phyloP scores from a whole-genome alignment of 2,797 vertebrate species.

The Sebastes jordani region DNA sequence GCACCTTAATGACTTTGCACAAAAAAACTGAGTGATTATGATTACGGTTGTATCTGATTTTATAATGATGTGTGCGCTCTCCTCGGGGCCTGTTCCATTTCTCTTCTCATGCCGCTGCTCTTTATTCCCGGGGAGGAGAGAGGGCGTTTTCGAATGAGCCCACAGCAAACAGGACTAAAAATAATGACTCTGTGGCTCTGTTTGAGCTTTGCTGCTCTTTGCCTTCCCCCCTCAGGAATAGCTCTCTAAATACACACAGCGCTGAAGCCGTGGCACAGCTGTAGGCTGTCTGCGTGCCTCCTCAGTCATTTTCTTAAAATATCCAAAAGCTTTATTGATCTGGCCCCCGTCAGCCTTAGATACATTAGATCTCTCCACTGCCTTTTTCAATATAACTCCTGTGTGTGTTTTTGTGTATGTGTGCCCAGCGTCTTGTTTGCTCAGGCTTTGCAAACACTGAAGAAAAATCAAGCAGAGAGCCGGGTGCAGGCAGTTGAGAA shows the following conservation, averaged over 20 bases:
- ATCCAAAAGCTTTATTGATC: slow-evolving; percentile 79
- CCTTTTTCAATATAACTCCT: slow-evolving; percentile 27
- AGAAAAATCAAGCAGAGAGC: slow-evolving; percentile 33
- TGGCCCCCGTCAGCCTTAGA: slow-evolving; percentile 58
- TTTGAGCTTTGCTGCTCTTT: slow-evolving; percentile 82
- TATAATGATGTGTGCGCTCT: slow-evolving; percentile 58
- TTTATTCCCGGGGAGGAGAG: slow-evolving; percentile 65
- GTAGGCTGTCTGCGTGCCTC: slow-evolving; percentile 68
- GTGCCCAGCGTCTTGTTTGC: slow-evolving; percentile 25
- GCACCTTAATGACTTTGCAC: slow-evolving; percentile 25
- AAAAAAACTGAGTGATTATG: slow-evolving; percentile 49
- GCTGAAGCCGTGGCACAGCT: slow-evolving; percentile 47
- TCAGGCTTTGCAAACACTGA: background rate
- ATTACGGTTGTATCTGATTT: slow-evolving; percentile 61
- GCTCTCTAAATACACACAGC: slow-evolving; percentile 76
- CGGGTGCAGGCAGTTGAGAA: slow-evolving; percentile 25
- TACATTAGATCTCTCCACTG: slow-evolving; percentile 50
- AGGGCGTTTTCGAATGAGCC: slow-evolving; percentile 71
- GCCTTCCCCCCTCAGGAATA: slow-evolving; percentile 78
- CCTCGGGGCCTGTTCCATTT: slow-evolving; percentile 61
- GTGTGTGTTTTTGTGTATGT: slow-evolving; percentile 11
- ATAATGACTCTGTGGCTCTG: slow-evolving; percentile 82
- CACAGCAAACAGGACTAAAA: slow-evolving; percentile 85
- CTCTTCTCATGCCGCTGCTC: slow-evolving; percentile 60
- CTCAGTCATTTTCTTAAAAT: slow-evolving; percentile 78